Base-by-base conservation (phyloP, 1,140 invertebrate genomes). In the Hylaeus volcanicus region DNA sequence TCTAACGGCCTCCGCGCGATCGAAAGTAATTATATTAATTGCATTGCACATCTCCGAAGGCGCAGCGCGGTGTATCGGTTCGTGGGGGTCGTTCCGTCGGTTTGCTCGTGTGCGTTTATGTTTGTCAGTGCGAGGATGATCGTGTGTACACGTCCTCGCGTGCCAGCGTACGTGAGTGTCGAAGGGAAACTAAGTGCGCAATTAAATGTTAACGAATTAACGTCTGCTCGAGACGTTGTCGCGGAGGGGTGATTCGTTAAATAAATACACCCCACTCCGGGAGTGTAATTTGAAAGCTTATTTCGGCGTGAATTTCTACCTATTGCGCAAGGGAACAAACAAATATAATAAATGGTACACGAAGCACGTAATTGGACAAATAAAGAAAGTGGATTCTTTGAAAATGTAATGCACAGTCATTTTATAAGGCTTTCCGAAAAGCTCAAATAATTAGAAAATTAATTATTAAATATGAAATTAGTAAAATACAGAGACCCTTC, bases 11-110 rank as follows among this genome's bases (percentile, higher is more conserved):
- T 66, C 58, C 51, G 56, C 76, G 64, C 74, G 81, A 88, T 88
- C 83, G 86, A 85, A 88, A 88, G 86, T 88, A 87, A 88, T 88
- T 88, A 88, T 87, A 88, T 88, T 88, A 88, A 88, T 88, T 88
- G 86, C 79, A 81, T 78, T 74, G 86, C 64, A 80, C 78, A 82
- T 84, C 78, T 73, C 71, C 58, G 71, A 70, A 70, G 83, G 58
- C 68, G 64, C 73, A 77, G 66, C 75, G 63, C 58, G 63, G 74
- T 56, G 82, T 84, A 86, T 84, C 87, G 82, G 82, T 58, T 71
- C 74, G 78, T 87, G 77, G 45, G 26, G 81, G 45, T 55, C 60
- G 15, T 58, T 66, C 69, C 76, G 78, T 84, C 72, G 77, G 72
- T 77, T 45, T 48, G 45, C 41, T 43, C 60, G 68, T 71, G 68